Percentiles rank a stretch among this genome's conserved stretches.
Conservation (phyloP, 2,113 vertebrate species). For the Potamarius usumacintae region DNA sequence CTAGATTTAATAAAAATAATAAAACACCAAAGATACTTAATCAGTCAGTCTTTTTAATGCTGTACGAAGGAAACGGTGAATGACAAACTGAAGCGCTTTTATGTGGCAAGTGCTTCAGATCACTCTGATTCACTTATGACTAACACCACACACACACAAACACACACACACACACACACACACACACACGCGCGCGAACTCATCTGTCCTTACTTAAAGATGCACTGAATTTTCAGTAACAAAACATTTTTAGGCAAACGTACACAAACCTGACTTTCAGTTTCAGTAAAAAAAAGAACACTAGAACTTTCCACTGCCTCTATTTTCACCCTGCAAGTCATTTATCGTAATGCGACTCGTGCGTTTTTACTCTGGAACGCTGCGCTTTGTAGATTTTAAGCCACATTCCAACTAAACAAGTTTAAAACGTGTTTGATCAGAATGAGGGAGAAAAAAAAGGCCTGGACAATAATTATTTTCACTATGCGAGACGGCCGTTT, state of each 20-base stretch:
- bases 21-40: neutral
- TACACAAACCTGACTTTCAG: neutral
- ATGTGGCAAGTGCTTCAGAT: neutral
- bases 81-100: neutral
- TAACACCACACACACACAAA: neutral
- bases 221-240: neutral
- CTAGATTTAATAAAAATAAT: neutral
- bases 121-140: neutral
- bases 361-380: neutral
- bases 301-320: neutral
- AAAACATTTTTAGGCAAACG: neutral
- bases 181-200: neutral
- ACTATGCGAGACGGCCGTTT: too few relatives aligned
- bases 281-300: too few relatives aligned
- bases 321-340: neutral
- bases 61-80: neutral
- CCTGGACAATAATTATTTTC: too few relatives aligned
- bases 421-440: neutral
- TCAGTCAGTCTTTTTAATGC: neutral
- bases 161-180: slow-evolving; percentile 3
- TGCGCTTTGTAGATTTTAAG: too few relatives aligned
- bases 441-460: neutral
- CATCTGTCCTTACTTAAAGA: neutral
- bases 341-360: neutral
- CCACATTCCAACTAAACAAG: neutral